Conservation (phyloP, 2,797 vertebrate species). For the Muscicapa comitata region DNA sequence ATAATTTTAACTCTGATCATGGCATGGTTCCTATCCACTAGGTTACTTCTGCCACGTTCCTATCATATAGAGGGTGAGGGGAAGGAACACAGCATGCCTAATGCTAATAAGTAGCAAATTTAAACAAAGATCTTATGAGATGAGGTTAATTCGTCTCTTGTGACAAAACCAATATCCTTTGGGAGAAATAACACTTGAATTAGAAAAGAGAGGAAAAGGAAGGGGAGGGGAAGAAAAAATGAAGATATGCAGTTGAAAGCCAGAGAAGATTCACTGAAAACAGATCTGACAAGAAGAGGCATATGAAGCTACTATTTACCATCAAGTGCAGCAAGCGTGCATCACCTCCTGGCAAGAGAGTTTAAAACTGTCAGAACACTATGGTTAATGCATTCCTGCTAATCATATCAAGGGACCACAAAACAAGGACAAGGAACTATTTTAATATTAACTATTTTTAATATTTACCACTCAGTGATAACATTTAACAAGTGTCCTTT, state of each 20-base stretch:
- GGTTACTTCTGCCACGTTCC: not conserved
- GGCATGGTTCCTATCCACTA: not conserved
- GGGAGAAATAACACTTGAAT: not conserved
- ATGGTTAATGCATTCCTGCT: not conserved
- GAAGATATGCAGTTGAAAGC: not conserved
- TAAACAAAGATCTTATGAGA: not conserved
- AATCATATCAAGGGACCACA: not conserved
- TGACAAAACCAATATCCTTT: slow-evolving; percentile 14
- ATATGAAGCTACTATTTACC: not conserved
- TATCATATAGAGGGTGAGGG: not conserved
- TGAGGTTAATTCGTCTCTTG: not conserved
- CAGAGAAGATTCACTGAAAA: not conserved
- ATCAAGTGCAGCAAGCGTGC: not conserved
- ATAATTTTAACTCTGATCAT: not conserved
- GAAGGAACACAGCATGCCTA: slow-evolving; percentile 1
- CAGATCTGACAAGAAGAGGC: not conserved
- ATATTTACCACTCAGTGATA: not conserved
- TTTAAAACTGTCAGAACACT: slow-evolving; percentile 1
- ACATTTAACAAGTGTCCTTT: not conserved
- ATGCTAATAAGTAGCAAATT: not conserved
- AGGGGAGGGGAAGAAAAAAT: fast-evolving
- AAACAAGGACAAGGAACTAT: not conserved
- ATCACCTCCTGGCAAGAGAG: slow-evolving; percentile 20
- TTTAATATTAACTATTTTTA: slow-evolving; percentile 38
- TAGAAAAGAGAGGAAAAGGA: not conserved